Percentiles rank a stretch among this genome's conserved stretches.
Evolutionary conservation across 2,888 invertebrate species (phyloP).

Genomic region (Hypomecis atomaria): DNA sequence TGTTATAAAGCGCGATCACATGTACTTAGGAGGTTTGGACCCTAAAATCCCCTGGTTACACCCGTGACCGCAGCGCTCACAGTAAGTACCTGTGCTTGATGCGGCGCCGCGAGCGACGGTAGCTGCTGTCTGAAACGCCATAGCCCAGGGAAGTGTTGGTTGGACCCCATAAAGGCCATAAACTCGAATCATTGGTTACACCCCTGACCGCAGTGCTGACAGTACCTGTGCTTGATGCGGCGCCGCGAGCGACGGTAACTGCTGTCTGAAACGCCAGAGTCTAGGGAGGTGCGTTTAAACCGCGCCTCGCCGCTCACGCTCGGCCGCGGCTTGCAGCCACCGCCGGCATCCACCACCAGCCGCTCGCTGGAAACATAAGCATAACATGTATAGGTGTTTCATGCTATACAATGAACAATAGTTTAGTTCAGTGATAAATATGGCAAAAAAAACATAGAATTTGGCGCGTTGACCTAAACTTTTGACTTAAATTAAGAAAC

Average conservation of each 20-base stretch:
- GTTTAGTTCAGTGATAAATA: no score
- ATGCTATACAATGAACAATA: no score
- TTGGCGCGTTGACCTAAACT: no score
- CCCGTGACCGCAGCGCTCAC: not conserved
- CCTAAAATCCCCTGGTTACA: no score
- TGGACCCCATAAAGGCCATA: no score
- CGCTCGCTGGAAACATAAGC: slow-evolving; percentile 45
- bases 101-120: slow-evolving; percentile 49
- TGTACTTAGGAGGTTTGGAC: no score
- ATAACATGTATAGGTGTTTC: no score
- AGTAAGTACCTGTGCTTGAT: slow-evolving; percentile 55
- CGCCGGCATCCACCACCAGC: slow-evolving; percentile 69
- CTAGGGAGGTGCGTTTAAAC: slow-evolving; percentile 67
- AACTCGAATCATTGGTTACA: no score
- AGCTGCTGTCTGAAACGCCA: slow-evolving; percentile 71
- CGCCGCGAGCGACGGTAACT: slow-evolving; percentile 56
- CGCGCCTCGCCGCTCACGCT: slow-evolving; percentile 38
- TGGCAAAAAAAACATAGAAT: no score
- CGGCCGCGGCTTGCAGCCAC: slow-evolving; percentile 43
- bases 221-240: slow-evolving; percentile 54
- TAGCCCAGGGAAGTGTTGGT: slow-evolving; percentile 74
- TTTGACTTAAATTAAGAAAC: no score
- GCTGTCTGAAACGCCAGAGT: slow-evolving; percentile 73
- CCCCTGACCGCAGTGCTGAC: not conserved
- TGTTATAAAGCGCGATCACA: no score